Evolutionary conservation across 1,140 invertebrate species (phyloP).

Genomic region (Odontomachus brunneus): DNA sequence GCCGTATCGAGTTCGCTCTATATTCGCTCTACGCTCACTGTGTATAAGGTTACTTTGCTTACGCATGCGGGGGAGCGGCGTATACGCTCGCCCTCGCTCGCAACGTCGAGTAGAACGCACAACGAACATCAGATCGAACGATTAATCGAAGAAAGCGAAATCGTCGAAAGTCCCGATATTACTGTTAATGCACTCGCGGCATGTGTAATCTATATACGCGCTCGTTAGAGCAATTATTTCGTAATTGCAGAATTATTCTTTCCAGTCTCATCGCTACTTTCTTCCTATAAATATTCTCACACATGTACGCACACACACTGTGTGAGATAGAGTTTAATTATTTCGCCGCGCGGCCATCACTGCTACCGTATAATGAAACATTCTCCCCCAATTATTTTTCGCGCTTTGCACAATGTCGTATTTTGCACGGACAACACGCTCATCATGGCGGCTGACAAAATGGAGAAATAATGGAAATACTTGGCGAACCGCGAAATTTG

Average conservation of each 20-base stretch:
- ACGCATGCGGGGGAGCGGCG: not conserved
- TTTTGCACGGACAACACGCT: not conserved
- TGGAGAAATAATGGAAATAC: slow-evolving; percentile 31
- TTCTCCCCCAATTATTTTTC: slow-evolving; percentile 21
- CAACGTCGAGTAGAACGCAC: not conserved
- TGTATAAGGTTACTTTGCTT: slow-evolving; percentile 43
- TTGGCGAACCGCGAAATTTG: slow-evolving; percentile 10
- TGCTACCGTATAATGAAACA: slow-evolving; percentile 2
- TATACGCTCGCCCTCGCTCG: not conserved
- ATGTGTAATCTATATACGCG: slow-evolving; percentile 25
- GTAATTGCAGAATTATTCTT: slow-evolving; percentile 37
- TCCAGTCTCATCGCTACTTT: slow-evolving; percentile 41
- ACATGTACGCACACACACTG: not conserved
- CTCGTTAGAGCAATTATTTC: slow-evolving; percentile 47
- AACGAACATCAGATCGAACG: not conserved
- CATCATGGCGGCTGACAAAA: slow-evolving; percentile 2
- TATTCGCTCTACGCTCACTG: slow-evolving; percentile 39
- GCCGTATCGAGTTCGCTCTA: slow-evolving; percentile 63
- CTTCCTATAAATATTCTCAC: slow-evolving; percentile 46
- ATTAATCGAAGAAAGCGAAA: not conserved
- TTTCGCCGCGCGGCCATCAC: not conserved
- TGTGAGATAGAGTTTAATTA: slow-evolving; percentile 20
- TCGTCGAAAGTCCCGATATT: slow-evolving; percentile 41
- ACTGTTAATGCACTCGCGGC: slow-evolving; percentile 12
- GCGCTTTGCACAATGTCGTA: slow-evolving; percentile 10